phyloP scores from a whole-genome alignment of 2,113 vertebrate species.

The Apaloderma vittatum region DNA sequence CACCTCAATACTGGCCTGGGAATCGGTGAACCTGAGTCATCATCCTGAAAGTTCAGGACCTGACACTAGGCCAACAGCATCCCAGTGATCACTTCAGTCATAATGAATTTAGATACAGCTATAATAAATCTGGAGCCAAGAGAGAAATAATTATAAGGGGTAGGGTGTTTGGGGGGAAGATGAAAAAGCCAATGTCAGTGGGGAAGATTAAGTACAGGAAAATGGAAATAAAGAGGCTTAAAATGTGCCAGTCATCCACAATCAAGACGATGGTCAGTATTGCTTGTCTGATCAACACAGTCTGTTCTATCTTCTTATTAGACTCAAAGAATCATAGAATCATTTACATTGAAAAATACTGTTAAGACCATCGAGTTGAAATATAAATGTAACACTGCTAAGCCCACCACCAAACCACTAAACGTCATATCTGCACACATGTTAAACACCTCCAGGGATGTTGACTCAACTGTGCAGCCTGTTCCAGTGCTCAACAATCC shows the following conservation, averaged over 20 bases:
- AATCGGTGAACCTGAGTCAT: too few relatives aligned
- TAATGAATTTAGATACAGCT: not conserved
- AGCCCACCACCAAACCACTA: too few relatives aligned
- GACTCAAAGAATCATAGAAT: not conserved
- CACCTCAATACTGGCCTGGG: too few relatives aligned
- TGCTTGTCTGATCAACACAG: not conserved
- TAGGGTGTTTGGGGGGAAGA: not conserved
- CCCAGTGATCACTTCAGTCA: not conserved
- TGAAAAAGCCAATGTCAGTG: not conserved
- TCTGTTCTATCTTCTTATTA: not conserved
- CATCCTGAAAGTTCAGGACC: too few relatives aligned
- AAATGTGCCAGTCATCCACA: not conserved
- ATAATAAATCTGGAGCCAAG: not conserved
- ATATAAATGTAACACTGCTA: too few relatives aligned
- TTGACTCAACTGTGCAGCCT: not conserved
- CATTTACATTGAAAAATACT: not conserved
- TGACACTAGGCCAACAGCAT: not conserved
- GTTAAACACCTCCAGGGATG: not conserved
- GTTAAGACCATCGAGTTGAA: too few relatives aligned
- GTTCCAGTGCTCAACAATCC: too few relatives aligned
- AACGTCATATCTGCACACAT: rapidly evolving
- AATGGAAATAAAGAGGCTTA: not conserved
- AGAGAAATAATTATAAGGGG: not conserved
- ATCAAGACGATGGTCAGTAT: not conserved
- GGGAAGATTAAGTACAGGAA: not conserved